Conservation (phyloP, 1,140 invertebrate species). For the Hesperophylax magnus region DNA sequence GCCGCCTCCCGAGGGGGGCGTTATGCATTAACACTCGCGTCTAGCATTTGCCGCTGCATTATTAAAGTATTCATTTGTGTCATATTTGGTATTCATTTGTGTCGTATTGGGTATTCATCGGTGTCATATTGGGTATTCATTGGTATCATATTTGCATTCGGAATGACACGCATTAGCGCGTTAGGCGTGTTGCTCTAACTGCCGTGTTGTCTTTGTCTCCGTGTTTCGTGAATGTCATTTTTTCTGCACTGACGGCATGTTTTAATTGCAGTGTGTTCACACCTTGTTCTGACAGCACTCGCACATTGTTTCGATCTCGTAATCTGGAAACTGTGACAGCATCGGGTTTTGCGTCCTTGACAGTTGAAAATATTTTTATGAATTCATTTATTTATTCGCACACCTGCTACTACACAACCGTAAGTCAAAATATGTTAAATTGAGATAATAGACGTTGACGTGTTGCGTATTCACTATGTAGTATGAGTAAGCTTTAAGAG, state of each 20-base stretch:
- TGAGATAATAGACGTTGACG: no score
- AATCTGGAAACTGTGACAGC: no score
- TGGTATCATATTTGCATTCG: conserved; percentile 43
- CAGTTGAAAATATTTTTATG: no score
- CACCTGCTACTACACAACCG: no score
- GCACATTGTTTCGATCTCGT: no score
- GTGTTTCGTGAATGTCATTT: background rate
- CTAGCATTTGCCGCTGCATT: conserved; percentile 37
- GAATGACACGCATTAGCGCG: conserved; percentile 35
- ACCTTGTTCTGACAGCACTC: no score
- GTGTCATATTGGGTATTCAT: conserved; percentile 41
- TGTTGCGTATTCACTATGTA: no score
- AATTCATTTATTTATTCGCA: no score
- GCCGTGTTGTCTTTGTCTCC: background rate
- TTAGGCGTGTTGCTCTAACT: background rate
- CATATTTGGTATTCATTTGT: conserved; percentile 31
- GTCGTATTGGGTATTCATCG: conserved; percentile 32
- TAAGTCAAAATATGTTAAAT: no score
- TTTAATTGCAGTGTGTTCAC: background rate
- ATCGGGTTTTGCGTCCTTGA: no score
- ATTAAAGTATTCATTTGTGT: conserved; percentile 43
- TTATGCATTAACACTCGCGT: conserved; percentile 20
- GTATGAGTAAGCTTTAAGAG: no score
- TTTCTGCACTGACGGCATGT: background rate
- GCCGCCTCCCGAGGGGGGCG: conserved; percentile 11